Conservation (phyloP, 2,113 vertebrate species). For the Oreamnos americanus region DNA sequence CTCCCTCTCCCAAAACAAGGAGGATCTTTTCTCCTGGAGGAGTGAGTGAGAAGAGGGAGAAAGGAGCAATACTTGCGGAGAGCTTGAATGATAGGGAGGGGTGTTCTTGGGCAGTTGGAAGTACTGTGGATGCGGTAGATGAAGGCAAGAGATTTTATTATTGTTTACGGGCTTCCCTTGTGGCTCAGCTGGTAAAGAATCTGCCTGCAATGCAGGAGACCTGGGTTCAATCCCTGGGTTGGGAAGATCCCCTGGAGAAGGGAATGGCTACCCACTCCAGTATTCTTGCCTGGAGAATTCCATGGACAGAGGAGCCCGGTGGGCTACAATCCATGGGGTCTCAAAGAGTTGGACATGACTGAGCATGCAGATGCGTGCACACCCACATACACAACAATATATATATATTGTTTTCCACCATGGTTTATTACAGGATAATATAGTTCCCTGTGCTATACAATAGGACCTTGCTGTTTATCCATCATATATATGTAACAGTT, state of each 20-base stretch:
- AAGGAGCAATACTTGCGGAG: neutral
- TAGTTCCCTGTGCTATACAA: neutral
- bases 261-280: neutral
- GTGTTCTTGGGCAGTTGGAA: neutral
- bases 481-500: neutral
- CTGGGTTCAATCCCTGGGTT: rapidly evolving
- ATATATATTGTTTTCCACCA: neutral
- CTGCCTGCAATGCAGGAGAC: rapidly evolving
- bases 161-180: neutral
- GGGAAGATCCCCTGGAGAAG: neutral
- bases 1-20: neutral
- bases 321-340: neutral
- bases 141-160: neutral
- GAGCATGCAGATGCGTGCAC: rapidly evolving
- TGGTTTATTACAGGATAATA: neutral
- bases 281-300: neutral
- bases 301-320: rapidly evolving
- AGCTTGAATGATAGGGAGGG: neutral
- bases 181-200: neutral
- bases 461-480: neutral
- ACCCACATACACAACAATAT: neutral
- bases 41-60: neutral
- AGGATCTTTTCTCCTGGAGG: neutral
- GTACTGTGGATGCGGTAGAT: neutral
- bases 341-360: neutral